phyloP scores from a whole-genome alignment of 2,888 invertebrate species.

The Drosophila testacea region DNA sequence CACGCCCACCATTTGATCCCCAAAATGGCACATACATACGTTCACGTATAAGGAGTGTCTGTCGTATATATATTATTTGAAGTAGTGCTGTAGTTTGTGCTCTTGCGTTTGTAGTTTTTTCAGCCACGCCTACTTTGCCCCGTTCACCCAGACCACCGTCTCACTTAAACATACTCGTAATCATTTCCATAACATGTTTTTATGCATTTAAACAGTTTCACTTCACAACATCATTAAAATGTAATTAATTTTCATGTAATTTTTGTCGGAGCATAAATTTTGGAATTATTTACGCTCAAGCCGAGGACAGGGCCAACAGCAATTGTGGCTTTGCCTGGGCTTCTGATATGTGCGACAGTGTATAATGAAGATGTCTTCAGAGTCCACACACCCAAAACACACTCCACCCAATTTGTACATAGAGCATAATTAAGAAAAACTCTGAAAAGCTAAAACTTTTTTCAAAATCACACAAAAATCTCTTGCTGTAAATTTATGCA shows the following conservation, averaged over 20 bases:
- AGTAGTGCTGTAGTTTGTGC: slow-evolving; percentile 60
- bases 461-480: slow-evolving; percentile 19
- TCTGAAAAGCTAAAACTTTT: slow-evolving; percentile 6
- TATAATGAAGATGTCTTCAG: slow-evolving; percentile 66
- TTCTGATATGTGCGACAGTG: slow-evolving; percentile 84
- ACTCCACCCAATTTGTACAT: slow-evolving; percentile 63
- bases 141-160: slow-evolving; percentile 10
- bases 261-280: slow-evolving; percentile 85
- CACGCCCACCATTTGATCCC: slow-evolving; percentile 24
- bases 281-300: slow-evolving; percentile 84
- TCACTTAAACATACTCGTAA: slow-evolving; percentile 43
- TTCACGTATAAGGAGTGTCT: slow-evolving; percentile 25
- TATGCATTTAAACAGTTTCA: slow-evolving; percentile 58
- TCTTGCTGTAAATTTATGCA: slow-evolving; percentile 71
- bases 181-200: slow-evolving; percentile 63
- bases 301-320: slow-evolving; percentile 71
- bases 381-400: slow-evolving; percentile 32
- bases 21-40: slow-evolving; percentile 20
- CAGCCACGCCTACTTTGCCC: slow-evolving; percentile 27
- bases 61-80: slow-evolving; percentile 37
- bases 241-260: slow-evolving; percentile 81
- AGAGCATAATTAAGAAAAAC: slow-evolving; percentile 26
- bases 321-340: slow-evolving; percentile 77
- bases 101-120: slow-evolving; percentile 52
- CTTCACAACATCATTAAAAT: slow-evolving; percentile 72